These are phyloP conservation scores for Scaptomyza flava DNA, from an alignment of 2,888 invertebrate genomes.

Conservation along the genomic window DNA sequence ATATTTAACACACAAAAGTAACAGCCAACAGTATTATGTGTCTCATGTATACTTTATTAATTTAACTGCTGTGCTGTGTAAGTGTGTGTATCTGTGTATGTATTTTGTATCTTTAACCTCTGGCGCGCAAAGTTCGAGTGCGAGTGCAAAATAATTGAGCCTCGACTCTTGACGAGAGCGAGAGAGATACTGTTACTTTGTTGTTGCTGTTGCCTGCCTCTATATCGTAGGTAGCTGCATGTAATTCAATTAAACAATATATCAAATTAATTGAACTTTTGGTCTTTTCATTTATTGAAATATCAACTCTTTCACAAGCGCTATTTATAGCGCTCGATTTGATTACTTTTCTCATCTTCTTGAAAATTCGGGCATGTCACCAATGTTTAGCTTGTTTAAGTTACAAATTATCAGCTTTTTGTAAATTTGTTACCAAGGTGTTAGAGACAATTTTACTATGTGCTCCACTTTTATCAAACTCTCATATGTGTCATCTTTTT, in stretches of 20 bases:
- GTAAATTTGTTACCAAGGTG: conserved; percentile 44
- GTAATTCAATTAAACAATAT: conserved; percentile 53
- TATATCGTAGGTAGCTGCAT: conserved; percentile 22
- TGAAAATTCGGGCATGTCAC: background rate
- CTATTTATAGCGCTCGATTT: conserved; percentile 39
- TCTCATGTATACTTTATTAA: conserved; percentile 51
- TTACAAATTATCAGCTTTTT: conserved; percentile 45
- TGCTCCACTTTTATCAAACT: conserved; percentile 19
- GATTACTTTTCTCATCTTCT: conserved; percentile 10
- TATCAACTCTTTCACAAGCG: conserved; percentile 4
- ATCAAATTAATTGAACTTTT: conserved; percentile 56
- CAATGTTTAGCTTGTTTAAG: conserved; percentile 12
- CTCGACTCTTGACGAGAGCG: conserved; percentile 16
- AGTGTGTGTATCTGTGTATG: conserved; percentile 25
- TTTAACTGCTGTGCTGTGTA: conserved; percentile 32
- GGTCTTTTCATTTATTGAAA: conserved; percentile 11
- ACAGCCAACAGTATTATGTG: conserved; percentile 3
- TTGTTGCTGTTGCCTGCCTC: conserved; percentile 3
- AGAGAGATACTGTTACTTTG: background rate
- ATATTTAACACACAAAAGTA: conserved; percentile 29
- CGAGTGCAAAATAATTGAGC: conserved; percentile 76
- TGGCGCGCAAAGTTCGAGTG: conserved; percentile 70
- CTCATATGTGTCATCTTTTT: background rate
- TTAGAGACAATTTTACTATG: background rate
- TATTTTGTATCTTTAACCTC: conserved; percentile 70